Evolutionary conservation across 2,888 invertebrate genomes (phyloP).

Genomic region (Sinelater perroti): DNA sequence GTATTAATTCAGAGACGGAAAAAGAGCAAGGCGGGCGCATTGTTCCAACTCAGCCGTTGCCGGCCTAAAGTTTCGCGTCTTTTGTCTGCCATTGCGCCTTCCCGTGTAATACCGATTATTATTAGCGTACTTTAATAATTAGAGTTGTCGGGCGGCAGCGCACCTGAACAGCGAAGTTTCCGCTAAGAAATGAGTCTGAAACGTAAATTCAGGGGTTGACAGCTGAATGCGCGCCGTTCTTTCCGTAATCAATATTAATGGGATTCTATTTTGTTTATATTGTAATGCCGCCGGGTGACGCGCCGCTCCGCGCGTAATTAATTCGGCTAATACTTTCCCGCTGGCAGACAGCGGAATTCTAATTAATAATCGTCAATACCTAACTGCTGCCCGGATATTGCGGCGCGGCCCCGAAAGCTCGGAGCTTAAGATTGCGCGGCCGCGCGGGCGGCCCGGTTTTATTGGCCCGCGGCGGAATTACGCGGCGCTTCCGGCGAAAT

Average conservation of each 20-base stretch:
- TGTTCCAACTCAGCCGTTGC: slow-evolving; percentile 1
- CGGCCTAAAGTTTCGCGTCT: slow-evolving; percentile 20
- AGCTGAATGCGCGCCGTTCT: slow-evolving; percentile 9
- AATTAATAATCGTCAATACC: background rate
- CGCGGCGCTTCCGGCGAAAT: background rate
- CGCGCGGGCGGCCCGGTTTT: no score
- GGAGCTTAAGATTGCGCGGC: no score
- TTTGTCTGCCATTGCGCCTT: slow-evolving; percentile 25
- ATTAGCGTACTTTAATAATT: slow-evolving; percentile 30
- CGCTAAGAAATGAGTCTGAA: slow-evolving; percentile 25
- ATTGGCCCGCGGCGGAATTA: no score
- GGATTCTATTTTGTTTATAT: slow-evolving; percentile 6
- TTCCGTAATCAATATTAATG: slow-evolving; percentile 20
- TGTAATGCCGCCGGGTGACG: slow-evolving; percentile 1
- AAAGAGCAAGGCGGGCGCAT: slow-evolving; percentile 10
- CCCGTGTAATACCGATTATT: slow-evolving; percentile 30
- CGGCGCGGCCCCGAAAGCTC: no score
- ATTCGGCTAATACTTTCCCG: no score
- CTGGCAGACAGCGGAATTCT: background rate
- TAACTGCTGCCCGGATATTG: no score
- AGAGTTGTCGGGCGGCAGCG: slow-evolving; percentile 26
- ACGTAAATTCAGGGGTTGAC: slow-evolving; percentile 21
- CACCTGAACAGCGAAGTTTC: slow-evolving; percentile 29
- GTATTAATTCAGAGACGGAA: no score
- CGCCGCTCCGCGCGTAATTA: no score